Conservation (phyloP, 2,797 vertebrate genomes). For the Taeniopygia guttata region DNA sequence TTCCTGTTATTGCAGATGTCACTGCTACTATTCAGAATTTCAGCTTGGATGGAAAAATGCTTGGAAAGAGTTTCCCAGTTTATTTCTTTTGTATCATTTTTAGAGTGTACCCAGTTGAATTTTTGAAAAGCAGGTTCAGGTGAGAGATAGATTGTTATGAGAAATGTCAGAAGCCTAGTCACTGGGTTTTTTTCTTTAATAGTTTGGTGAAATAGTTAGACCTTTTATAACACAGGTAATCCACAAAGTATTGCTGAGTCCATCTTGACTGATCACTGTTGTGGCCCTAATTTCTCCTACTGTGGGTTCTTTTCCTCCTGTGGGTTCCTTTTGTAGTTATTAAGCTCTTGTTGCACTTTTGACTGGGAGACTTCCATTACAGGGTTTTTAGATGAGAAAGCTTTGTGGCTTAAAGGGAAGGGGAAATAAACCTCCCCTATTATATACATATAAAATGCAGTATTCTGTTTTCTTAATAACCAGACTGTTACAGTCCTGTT, state of each 20-base stretch:
- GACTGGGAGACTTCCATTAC: neutral
- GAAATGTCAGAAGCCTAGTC: neutral
- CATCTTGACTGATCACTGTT: neutral
- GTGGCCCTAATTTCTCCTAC: neutral
- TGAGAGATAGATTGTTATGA: neutral
- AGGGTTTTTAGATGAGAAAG: neutral
- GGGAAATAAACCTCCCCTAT: neutral
- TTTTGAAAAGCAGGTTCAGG: neutral
- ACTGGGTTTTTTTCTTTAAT: neutral
- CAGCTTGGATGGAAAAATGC: neutral
- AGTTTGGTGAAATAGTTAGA: neutral
- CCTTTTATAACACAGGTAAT: neutral
- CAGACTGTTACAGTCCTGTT: neutral
- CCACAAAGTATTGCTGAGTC: neutral
- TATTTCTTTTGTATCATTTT: neutral
- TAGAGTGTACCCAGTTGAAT: neutral
- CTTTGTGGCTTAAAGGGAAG: neutral
- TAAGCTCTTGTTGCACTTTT: neutral
- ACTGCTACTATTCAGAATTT: neutral
- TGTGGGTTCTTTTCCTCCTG: neutral
- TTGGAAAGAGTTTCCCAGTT: neutral
- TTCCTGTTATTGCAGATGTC: neutral
- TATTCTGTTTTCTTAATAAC: neutral
- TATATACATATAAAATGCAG: neutral
- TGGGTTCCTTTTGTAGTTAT: neutral